Base-by-base conservation (phyloP, 2,888 invertebrate genomes). In the Caenorhabditis sp. region DNA sequence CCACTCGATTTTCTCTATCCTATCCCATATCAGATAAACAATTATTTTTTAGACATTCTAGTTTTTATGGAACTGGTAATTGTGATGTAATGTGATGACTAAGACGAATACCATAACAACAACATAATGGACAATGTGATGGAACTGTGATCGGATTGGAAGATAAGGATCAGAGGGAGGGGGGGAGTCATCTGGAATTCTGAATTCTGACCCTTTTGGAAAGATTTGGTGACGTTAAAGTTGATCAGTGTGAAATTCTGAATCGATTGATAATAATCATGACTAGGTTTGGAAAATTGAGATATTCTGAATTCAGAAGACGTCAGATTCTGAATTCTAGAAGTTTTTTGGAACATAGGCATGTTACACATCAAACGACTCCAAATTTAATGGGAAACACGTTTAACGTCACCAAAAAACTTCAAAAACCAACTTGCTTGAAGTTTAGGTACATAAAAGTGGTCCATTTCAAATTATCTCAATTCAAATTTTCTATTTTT, bases 381-480 rank as follows among this genome's bases (percentile, higher is more conserved):
- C 24, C 11, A 9, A 40, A 40, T 40, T 40, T 40, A 2, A 40
- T 13, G 24, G 26, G 5, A 13, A 55, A 18, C 18, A 18, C 47
- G 6, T 6, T 18, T 6, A n/a, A 18, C 47, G 40, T 40, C 5
- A 9, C 13, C 8, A 40, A 22, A 40, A 44, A 13, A n/a, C 18
- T n/a, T 58, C 11, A 15, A 26, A 40, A 24, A 71, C 58, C 13
- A 15, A 89, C 89, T 84, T 87, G 88, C 67, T 90, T 90, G 76
- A 89, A 90, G 64, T 90, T 89, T n/a, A 89, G 64, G 64, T 90
- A 90, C 62, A 90, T 72, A 67, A 89, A 90, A 85, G 88, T 88
- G 53, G 89, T 82, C 89, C 89, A 90, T 55, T 88, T 86, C 15
- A 83, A 77, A 55, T 87, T 82, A n/a, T n/a, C n/a, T n/a, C n/a